These are phyloP conservation scores for Brachionus manjavacas DNA, from an alignment of 1,140 invertebrate species.

Conservation along the genomic window DNA sequence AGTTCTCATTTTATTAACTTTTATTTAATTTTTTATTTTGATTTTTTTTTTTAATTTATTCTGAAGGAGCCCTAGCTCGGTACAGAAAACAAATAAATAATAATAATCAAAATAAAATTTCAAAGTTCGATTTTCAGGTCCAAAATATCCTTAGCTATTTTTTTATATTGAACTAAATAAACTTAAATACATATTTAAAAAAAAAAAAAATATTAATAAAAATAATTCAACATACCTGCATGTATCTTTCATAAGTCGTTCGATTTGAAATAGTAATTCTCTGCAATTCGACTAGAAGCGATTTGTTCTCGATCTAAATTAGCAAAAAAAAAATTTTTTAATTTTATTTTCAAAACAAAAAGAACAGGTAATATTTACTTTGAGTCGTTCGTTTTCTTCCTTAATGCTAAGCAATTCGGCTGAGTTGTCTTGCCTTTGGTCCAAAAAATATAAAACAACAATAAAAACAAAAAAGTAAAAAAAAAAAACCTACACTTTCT, in stretches of 20 bases:
- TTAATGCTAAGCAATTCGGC: conserved; percentile 45
- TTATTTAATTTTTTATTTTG: no score
- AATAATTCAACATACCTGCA: conserved; percentile 44
- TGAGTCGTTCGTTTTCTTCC: conserved; percentile 47
- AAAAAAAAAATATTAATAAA: not conserved
- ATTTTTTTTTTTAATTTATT: no score
- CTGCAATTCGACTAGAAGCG: conserved; percentile 49
- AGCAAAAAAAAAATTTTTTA: not conserved
- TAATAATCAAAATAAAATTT: no score
- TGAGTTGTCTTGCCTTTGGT: not conserved
- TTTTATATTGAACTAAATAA: no score
- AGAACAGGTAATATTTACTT: conserved; percentile 37
- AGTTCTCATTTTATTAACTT: no score
- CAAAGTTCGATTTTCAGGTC: no score
- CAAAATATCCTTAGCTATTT: no score
- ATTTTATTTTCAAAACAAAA: not conserved
- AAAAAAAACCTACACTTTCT: not conserved
- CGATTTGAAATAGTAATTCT: conserved; percentile 49
- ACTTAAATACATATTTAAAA: no score
- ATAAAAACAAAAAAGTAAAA: not conserved
- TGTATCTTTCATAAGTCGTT: conserved; percentile 49
- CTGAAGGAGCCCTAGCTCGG: no score
- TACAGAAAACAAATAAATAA: no score
- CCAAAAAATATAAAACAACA: conserved; percentile 1
- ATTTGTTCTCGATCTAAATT: conserved; percentile 50